phyloP scores from a whole-genome alignment of 2,113 vertebrate genomes.

The Peromyscus polionotus region DNA sequence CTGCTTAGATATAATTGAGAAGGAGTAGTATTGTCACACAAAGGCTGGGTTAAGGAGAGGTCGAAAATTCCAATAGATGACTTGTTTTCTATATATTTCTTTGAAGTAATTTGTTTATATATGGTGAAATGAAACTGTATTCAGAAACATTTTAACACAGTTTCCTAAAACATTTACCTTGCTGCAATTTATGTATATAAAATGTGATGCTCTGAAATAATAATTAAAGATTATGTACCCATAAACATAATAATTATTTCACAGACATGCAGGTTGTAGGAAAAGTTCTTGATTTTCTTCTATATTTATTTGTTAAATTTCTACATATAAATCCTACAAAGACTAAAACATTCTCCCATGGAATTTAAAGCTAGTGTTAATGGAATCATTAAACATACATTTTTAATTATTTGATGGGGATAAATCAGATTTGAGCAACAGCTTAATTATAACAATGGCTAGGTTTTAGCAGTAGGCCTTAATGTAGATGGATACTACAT shows the following conservation, averaged over 20 bases:
- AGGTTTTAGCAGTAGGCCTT: background rate
- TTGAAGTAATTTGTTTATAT: conserved; percentile 14
- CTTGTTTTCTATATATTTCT: background rate
- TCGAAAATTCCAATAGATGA: background rate
- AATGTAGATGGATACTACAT: background rate
- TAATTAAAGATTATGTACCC: background rate
- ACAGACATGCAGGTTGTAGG: background rate
- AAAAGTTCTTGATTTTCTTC: conserved; percentile 18
- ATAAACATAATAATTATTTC: background rate
- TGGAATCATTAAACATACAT: background rate
- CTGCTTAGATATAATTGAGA: background rate
- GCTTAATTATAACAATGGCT: conserved; percentile 35
- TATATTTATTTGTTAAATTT: conserved; percentile 3
- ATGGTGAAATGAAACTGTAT: background rate
- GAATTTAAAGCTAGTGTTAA: background rate
- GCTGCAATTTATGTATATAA: background rate
- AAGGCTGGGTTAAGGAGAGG: background rate
- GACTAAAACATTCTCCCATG: background rate
- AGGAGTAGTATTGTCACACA: background rate
- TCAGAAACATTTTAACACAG: conserved; percentile 31
- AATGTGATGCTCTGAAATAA: background rate
- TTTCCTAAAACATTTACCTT: background rate
- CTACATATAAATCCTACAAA: background rate
- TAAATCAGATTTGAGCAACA: conserved; percentile 14
- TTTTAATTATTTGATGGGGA: conserved; percentile 15